Base-by-base conservation (phyloP, 2,797 vertebrate species). In the Podarcis siculus region DNA sequence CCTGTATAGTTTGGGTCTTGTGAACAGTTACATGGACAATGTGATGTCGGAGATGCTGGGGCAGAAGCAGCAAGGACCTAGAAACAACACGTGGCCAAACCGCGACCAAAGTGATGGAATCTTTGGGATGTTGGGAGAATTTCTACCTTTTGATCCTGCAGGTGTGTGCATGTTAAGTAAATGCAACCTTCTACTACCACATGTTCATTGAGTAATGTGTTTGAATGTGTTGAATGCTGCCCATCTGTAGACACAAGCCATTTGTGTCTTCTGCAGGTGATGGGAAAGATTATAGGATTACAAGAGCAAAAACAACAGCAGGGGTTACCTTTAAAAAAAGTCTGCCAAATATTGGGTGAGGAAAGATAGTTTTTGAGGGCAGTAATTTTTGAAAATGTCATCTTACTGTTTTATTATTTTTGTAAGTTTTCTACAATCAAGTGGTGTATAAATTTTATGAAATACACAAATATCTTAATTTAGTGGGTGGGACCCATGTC, bases 31-130 rank as follows among this genome's bases (percentile, higher is more conserved):
- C 95, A 99, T 99, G 98, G 99, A 99, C 97, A 99, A 98, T 32
- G 95, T 99, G 95, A 97, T 99, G 98, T 98, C 98, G 0, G 99
- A 99, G 95, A 98, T 99, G 98, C 96, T 99, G 94, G 99, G 98
- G 81, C 98, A 99, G 95, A 99, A 99, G 94, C 98, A 98, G 0
- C 98, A 98, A 95, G 98, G 98, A 92, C 98, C 98, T 80, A 98
- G 99, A 87, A 99, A 99, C 96, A 99, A 99, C 94, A 99, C 99
- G 0, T 99, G 99, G 99, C 99, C 99, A 87, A 99, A 99, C 96
- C 97, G 98, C 90, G 98, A 99, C 95, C 99, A 99, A 97, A 99
- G 96, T n/a, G 99, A 99, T 71, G 97, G 97, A 86, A 96, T 97
- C 87, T 98, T 98, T 88, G 97, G 97, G 83, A 97, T 98, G 97